phyloP scores from a whole-genome alignment of 1,140 invertebrate genomes.

The Subanguina moxae region DNA sequence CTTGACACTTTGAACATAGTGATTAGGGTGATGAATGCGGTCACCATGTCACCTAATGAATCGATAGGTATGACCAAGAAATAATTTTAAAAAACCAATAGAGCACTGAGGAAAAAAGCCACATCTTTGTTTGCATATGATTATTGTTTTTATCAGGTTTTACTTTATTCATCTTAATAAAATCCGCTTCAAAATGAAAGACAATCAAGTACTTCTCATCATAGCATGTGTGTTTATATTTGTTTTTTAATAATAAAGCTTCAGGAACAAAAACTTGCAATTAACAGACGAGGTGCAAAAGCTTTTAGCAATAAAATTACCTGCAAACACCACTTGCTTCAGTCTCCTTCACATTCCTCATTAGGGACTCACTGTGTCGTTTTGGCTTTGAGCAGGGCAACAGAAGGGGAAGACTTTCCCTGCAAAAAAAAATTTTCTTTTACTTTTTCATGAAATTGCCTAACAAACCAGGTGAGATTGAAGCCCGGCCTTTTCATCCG shows the following conservation, averaged over 20 bases:
- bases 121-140: too few species aligned
- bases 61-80: too few species aligned
- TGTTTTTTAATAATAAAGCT: slow-evolving; percentile 22
- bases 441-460: neutral
- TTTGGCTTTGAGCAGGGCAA: slow-evolving; percentile 53
- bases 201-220: slow-evolving; percentile 23
- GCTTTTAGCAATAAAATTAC: slow-evolving; percentile 20
- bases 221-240: too few species aligned
- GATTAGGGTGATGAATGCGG: too few species aligned
- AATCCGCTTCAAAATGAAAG: slow-evolving; percentile 17
- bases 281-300: too few species aligned
- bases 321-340: slow-evolving; percentile 44
- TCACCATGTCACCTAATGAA: too few species aligned
- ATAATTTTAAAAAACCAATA: too few species aligned
- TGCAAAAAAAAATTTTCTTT: neutral
- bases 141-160: too few species aligned
- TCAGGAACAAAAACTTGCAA: too few species aligned
- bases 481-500: slow-evolving; percentile 56
- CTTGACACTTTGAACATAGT: too few species aligned
- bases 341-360: slow-evolving; percentile 52
- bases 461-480: slow-evolving; percentile 36
- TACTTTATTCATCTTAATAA: too few species aligned
- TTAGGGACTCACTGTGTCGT: slow-evolving; percentile 53
- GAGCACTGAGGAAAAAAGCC: too few species aligned
- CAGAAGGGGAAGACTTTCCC: slow-evolving; percentile 52